A percentile compares a stretch with the other conserved stretches of the same genome.
Evolutionary conservation across 1,140 invertebrate genomes (phyloP).

Genomic region (Leptinotarsa texana): DNA sequence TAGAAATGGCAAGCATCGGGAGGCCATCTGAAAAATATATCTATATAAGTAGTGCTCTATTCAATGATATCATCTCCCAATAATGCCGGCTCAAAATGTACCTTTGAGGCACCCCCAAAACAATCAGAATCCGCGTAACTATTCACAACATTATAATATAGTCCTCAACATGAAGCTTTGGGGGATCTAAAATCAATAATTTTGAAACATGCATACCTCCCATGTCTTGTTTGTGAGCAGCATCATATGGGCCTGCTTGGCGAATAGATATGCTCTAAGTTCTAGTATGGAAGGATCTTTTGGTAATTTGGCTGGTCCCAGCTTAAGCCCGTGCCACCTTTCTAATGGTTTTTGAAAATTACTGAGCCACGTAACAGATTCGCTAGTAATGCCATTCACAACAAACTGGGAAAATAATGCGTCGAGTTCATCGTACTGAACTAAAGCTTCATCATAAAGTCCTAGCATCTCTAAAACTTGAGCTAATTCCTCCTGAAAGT

Average conservation of each 20-base stretch:
- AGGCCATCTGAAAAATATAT: slow-evolving; percentile 68
- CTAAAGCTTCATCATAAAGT: slow-evolving; percentile 89
- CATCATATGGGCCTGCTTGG: slow-evolving; percentile 87
- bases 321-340: slow-evolving; percentile 80
- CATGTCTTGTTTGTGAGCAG: slow-evolving; percentile 76
- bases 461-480: slow-evolving; percentile 94
- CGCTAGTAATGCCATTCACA: slow-evolving; percentile 85
- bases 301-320: slow-evolving; percentile 58
- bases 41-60: too few species aligned
- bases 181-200: too few species aligned
- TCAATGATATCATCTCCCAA: too few species aligned
- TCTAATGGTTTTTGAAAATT: slow-evolving; percentile 77
- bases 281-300: slow-evolving; percentile 69
- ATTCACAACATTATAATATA: too few species aligned
- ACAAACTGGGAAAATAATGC: slow-evolving; percentile 96
- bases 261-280: slow-evolving; percentile 92
- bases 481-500: slow-evolving; percentile 85
- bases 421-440: slow-evolving; percentile 97
- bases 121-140: too few species aligned
- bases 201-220: slow-evolving; percentile 65
- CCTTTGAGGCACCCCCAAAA: too few species aligned
- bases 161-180: too few species aligned
- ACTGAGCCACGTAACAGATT: slow-evolving; percentile 79
- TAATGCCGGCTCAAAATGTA: too few species aligned
- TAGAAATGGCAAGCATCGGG: slow-evolving; percentile 82